phyloP scores from a whole-genome alignment of 1,140 invertebrate species.

The Trinorchestia longiramus region DNA sequence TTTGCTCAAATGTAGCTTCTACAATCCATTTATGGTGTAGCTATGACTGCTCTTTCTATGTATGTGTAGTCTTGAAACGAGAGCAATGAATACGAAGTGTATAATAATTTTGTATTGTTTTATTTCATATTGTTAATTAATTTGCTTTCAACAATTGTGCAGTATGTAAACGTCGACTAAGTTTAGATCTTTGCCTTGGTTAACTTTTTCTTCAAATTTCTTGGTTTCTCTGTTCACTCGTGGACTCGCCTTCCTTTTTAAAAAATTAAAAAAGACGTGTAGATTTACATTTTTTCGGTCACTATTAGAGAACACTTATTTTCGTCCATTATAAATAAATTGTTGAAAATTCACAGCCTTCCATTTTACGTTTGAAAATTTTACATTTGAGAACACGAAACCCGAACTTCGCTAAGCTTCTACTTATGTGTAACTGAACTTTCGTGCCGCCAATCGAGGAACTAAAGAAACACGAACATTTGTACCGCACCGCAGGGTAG shows the following conservation, averaged over 20 bases:
- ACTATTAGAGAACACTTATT: not conserved
- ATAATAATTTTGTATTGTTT: not conserved
- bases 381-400: not conserved
- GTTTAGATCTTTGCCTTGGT: not conserved
- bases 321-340: not conserved
- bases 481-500: not conserved
- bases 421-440: not conserved
- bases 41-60: not conserved
- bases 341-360: not conserved
- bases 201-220: not conserved
- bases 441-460: not conserved
- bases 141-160: not conserved
- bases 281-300: too few relatives aligned
- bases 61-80: not conserved
- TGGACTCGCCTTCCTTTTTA: not conserved
- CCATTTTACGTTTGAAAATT: not conserved
- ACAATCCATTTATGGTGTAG: not conserved
- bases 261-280: not conserved
- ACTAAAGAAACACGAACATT: not conserved
- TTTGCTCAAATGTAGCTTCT: not conserved
- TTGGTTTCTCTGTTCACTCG: not conserved
- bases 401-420: not conserved
- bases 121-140: not conserved
- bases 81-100: not conserved
- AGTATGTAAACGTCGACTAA: not conserved